Percentiles rank a stretch among this genome's conserved stretches.
These are phyloP conservation scores for Epinotia brunnichana DNA, from an alignment of 2,888 invertebrate species.

Conservation along the genomic window DNA sequence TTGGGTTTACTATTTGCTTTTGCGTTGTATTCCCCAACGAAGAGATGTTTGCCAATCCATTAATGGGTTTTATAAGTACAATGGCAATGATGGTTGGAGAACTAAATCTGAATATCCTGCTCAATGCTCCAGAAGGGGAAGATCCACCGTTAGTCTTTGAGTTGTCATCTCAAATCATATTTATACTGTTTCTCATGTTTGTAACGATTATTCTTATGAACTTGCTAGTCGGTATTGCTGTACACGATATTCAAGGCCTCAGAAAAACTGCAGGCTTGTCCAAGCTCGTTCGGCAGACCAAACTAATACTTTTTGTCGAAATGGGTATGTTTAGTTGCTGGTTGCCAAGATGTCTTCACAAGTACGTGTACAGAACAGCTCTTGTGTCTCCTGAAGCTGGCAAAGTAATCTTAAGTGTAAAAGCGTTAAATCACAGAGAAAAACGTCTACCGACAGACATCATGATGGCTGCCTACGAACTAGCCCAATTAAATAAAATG, in stretches of 20 bases:
- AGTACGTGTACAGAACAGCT: conserved; percentile 90
- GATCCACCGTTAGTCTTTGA: conserved; percentile 89
- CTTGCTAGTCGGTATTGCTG: conserved; percentile 92
- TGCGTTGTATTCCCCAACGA: conserved; percentile 93
- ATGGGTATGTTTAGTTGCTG: conserved; percentile 91
- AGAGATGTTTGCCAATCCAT: conserved; percentile 91
- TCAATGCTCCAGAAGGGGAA: conserved; percentile 87
- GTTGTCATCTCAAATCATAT: conserved; percentile 91
- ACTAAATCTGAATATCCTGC: conserved; percentile 88
- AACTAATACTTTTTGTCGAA: conserved; percentile 92
- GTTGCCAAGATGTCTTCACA: conserved; percentile 88
- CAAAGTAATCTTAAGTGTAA: conserved; percentile 91
- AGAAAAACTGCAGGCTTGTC: conserved; percentile 93
- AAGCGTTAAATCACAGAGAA: conserved; percentile 91
- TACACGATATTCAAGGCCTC: conserved; percentile 93
- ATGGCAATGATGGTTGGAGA: conserved; percentile 96
- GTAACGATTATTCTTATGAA: conserved; percentile 95
- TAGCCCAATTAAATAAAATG: conserved; percentile 89
- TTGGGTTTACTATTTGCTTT: conserved; percentile 94
- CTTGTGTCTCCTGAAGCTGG: conserved; percentile 92
- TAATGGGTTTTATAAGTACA: conserved; percentile 92
- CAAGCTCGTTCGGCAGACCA: conserved; percentile 92
- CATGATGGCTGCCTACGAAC: conserved; percentile 90
- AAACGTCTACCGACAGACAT: conserved; percentile 91
- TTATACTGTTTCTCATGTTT: conserved; percentile 90